phyloP scores from a whole-genome alignment of 2,113 vertebrate genomes.

The Tenrec ecaudatus region DNA sequence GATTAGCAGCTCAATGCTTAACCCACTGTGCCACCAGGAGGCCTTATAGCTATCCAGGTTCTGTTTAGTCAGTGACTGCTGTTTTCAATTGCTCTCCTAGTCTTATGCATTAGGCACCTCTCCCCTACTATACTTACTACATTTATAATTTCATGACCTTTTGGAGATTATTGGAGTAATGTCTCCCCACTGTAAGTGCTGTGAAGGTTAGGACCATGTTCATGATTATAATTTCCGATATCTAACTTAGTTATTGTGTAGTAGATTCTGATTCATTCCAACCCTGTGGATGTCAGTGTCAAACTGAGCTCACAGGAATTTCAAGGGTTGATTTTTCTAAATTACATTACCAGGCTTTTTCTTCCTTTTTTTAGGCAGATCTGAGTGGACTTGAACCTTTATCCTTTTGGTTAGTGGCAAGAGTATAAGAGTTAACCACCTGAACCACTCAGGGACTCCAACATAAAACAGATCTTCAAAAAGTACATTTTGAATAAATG shows the following conservation, averaged over 20 bases:
- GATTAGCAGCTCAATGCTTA: neutral
- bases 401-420: neutral
- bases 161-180: neutral
- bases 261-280: neutral
- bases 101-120: neutral
- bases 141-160: neutral
- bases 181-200: neutral
- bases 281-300: neutral
- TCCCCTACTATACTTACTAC: neutral
- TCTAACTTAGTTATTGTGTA: neutral
- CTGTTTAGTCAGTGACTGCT: neutral
- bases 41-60: neutral
- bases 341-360: neutral
- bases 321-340: neutral
- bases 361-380: neutral
- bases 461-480: neutral
- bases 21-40: too few relatives aligned
- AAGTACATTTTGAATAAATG: neutral
- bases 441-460: neutral
- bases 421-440: neutral
- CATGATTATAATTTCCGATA: neutral
- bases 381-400: neutral
- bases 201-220: neutral
- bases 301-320: neutral
- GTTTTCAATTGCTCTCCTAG: neutral